Conservation (phyloP, 30 jellyfish, hydroid and myxozoan species). For the Aurelia sp. region DNA sequence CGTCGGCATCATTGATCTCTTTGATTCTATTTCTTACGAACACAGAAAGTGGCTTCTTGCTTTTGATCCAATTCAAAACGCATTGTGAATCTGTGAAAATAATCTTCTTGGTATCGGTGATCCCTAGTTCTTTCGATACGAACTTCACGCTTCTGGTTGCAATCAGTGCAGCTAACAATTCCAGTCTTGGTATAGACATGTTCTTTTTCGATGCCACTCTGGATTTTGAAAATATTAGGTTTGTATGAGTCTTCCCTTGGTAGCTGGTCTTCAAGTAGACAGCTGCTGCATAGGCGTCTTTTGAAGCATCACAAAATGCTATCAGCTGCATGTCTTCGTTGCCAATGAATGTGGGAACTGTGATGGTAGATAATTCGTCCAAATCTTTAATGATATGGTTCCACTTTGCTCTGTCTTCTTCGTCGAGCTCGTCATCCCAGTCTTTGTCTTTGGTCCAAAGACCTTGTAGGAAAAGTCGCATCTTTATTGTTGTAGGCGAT, state of each 20-base stretch:
- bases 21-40: slow-evolving; percentile 32
- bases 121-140: not conserved
- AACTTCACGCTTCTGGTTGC: slow-evolving; percentile 21
- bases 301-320: slow-evolving; percentile 46
- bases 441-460: slow-evolving; percentile 33
- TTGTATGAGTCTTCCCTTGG: not conserved
- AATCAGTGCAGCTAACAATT: slow-evolving; percentile 14
- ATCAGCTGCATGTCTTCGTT: slow-evolving; percentile 4
- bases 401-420: slow-evolving; percentile 6
- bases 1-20: slow-evolving; percentile 14
- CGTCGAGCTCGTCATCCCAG: slow-evolving; percentile 50
- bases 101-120: slow-evolving; percentile 1
- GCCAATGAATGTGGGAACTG: slow-evolving; percentile 35
- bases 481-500: slow-evolving; percentile 23
- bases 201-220: slow-evolving; percentile 22
- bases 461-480: slow-evolving; percentile 22
- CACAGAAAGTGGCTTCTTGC: slow-evolving; percentile 17
- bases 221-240: slow-evolving; percentile 20
- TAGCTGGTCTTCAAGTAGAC: slow-evolving; percentile 14
- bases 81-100: slow-evolving; percentile 42
- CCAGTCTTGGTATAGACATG: slow-evolving; percentile 36
- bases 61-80: slow-evolving; percentile 23
- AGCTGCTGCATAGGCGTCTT: slow-evolving; percentile 19
- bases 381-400: not conserved
- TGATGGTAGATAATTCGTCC: not conserved